Evolutionary conservation across 2,888 invertebrate genomes (phyloP), one percentile per base, ranked within the genome.

Genomic region (Platycheirus rosarum): DNA sequence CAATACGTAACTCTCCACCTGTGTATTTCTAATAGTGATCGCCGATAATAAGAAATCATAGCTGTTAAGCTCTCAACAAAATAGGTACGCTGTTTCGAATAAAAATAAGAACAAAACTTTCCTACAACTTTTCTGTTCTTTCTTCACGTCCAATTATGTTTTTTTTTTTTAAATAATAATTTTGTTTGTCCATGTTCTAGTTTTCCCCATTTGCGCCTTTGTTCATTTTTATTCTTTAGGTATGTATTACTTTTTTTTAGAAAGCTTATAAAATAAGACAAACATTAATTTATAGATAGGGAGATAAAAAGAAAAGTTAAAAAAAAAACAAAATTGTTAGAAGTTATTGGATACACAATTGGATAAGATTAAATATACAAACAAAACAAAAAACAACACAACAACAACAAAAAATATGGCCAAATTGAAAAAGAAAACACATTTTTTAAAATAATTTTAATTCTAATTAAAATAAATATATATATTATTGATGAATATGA

Each of bases 371-470:
- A 62, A 57, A 51, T 44, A 13, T 9, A n/a, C n/a, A n/a, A 57
- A 20, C 23, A 20, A 53, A 44, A 49, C 32, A 42, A 42, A 48
- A 44, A 44, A 57, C 20, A 65, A 35, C 46, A 69, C 62, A 70
- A 73, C 9, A 16, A 46, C 62, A 60, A 80, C 46, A 69, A 74
- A 14, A 49, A 65, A 71, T 71, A 73, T 73, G 55, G 76, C 77
- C 76, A 82, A 76, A 82, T 73, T 68, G 20, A 73, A 51, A 74
- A 49, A 44, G 55, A 73, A 66, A 5, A 62, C 35, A 14, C 29
- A 65, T 42, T 75, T 69, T 69, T 76, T 71, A 73, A 40, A 73
- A 77, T 57, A 77, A 73, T 77, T 77, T 76, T 76, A 68, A 71
- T 66, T 82, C 76, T 18, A 77, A 77, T 46, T 42, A 49, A 13